Conservation (phyloP, 37 sponge, comb jelly and placozoan species). For the Oscarella lobularis region DNA sequence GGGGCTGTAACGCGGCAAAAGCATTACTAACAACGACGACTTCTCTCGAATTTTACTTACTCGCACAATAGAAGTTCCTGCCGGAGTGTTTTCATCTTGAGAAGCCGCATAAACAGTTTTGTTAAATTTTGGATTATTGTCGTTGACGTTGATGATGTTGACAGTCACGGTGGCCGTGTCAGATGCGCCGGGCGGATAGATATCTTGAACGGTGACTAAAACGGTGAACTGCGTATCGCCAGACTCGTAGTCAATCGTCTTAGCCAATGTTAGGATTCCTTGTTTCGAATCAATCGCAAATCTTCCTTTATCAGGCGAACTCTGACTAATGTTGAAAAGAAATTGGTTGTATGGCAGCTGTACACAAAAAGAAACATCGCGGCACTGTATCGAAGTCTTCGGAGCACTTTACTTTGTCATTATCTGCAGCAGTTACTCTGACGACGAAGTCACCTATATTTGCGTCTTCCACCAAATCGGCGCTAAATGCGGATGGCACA, state of each 20-base stretch:
- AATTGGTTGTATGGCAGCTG: too few species aligned
- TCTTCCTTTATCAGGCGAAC: neutral
- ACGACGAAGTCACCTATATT: neutral
- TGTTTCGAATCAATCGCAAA: neutral
- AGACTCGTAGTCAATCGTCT: neutral
- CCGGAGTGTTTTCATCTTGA: neutral
- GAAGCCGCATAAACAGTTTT: neutral
- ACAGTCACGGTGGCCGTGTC: slow-evolving; percentile 3
- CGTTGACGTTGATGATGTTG: slow-evolving; percentile 35
- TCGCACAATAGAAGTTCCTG: neutral
- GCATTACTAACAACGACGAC: slow-evolving; percentile 1
- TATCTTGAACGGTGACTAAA: slow-evolving; percentile 1
- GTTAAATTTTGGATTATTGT: slow-evolving; percentile 32
- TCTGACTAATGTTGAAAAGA: neutral
- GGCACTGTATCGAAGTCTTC: too few species aligned
- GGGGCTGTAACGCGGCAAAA: slow-evolving; percentile 9
- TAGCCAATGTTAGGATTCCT: neutral
- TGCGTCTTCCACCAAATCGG: slow-evolving; percentile 17
- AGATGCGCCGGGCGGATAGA: neutral
- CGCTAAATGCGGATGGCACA: neutral
- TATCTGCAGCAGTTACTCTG: neutral
- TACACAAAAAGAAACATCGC: too few species aligned
- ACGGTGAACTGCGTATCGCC: neutral
- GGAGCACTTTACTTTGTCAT: neutral
- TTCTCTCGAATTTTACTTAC: neutral